A percentile compares a stretch with the other conserved stretches of the same genome.
Evolutionary conservation across 2,888 invertebrate species (phyloP).

Genomic region (Neoitamus cyanurus): DNA sequence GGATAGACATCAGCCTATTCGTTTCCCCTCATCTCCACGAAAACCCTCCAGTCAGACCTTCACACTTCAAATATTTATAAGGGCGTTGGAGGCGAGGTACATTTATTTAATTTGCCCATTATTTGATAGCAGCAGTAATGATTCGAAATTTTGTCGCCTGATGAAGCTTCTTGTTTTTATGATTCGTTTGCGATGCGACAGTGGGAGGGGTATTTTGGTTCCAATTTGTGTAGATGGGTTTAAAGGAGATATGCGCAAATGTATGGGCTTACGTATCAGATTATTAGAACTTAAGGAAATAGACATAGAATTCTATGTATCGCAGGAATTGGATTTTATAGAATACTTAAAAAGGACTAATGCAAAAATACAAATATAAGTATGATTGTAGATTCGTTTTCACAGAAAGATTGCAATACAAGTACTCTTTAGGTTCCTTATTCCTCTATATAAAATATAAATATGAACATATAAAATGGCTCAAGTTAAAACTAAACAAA

Average conservation of each 20-base stretch:
- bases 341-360: no score
- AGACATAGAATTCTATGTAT: no score
- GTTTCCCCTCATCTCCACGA: background rate
- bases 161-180: slow-evolving; percentile 4
- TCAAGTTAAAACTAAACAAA: no score
- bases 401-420: no score
- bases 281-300: no score
- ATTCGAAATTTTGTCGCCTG: background rate
- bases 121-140: background rate
- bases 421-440: no score
- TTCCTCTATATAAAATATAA: no score
- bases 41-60: background rate
- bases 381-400: no score
- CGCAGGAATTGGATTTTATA: no score
- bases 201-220: background rate
- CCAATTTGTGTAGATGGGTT: background rate
- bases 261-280: no score
- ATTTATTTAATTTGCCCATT: slow-evolving; percentile 30
- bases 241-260: background rate
- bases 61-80: slow-evolving; percentile 6
- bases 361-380: no score
- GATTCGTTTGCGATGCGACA: background rate
- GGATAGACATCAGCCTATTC: background rate
- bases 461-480: no score
- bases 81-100: background rate